These are phyloP conservation scores for Brachynemurus nebulosus DNA, from an alignment of 2,888 invertebrate genomes.

Conservation along the genomic window DNA sequence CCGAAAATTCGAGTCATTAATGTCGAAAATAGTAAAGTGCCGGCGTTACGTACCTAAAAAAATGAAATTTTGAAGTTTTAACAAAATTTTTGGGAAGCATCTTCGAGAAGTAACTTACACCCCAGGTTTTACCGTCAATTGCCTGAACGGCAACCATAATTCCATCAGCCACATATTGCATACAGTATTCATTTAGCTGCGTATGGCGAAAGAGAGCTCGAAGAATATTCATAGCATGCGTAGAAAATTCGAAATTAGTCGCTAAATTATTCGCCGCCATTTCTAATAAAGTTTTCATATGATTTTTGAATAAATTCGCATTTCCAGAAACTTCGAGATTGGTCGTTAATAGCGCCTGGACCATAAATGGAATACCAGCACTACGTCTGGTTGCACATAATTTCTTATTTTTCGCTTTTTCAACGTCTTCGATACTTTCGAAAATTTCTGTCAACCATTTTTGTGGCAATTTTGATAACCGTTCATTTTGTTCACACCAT, in stretches of 20 bases:
- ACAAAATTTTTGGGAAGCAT: too few species aligned
- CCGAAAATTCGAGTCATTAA: conserved; percentile 80
- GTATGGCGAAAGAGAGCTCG: conserved; percentile 67
- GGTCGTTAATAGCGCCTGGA: conserved; percentile 33
- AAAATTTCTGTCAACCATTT: conserved; percentile 50
- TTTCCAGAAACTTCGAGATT: neutral
- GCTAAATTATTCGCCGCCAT: conserved; percentile 28
- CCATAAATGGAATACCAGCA: conserved; percentile 88
- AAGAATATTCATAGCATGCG: conserved; percentile 78
- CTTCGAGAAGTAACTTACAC: conserved; percentile 37
- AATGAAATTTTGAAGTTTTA: too few species aligned
- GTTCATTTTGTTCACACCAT: conserved; percentile 35
- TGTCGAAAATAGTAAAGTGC: conserved; percentile 71
- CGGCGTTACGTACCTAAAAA: conserved; percentile 66
- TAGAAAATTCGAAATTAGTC: conserved; percentile 36
- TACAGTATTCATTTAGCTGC: conserved; percentile 55
- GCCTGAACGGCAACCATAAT: conserved; percentile 58
- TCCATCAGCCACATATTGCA: conserved; percentile 52
- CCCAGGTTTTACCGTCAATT: conserved; percentile 63
- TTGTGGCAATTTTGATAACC: conserved; percentile 44
- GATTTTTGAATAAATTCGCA: conserved; percentile 33
- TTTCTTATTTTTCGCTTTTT: conserved; percentile 33
- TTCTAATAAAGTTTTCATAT: conserved; percentile 40
- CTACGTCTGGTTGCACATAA: conserved; percentile 77
- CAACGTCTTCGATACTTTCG: conserved; percentile 37